Evolutionary conservation across 2,113 vertebrate genomes (phyloP).

Genomic region (Xenopus tropicalis): UCB_Xtro_10.0 CM004449.2:129698001-129698500

Average conservation of each 20-base stretch:
- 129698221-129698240: not conserved
- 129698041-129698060: too few species aligned
- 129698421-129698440: not conserved
- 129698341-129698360: not conserved
- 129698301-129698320: not conserved
- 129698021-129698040: too few species aligned
- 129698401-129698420: not conserved
- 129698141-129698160: too few species aligned
- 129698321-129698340: not conserved
- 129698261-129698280: too few species aligned
- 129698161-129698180: not conserved
- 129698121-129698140: too few species aligned
- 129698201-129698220: constrained; percentile 34
- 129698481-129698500: too few species aligned
- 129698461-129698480: too few species aligned
- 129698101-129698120: too few species aligned
- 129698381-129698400: not conserved
- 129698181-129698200: constrained; percentile 24
- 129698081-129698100: too few species aligned
- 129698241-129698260: not conserved
- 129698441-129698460: not conserved
- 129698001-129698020: too few species aligned
- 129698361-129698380: not conserved
- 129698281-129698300: too few species aligned
- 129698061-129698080: too few species aligned